phyloP scores from a whole-genome alignment of 2,888 invertebrate species.

The Cybosia mesomella region DNA sequence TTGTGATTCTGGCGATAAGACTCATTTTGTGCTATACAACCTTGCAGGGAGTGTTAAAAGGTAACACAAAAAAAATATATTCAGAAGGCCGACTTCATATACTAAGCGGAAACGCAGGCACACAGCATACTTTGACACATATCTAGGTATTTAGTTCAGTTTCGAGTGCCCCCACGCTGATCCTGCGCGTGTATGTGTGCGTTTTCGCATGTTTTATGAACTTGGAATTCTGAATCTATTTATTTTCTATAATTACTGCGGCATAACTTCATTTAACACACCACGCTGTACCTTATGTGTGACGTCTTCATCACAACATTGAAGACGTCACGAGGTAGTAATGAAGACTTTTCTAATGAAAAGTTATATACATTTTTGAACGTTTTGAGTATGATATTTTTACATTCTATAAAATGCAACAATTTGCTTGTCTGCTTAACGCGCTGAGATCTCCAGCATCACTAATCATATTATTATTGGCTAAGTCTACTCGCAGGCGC shows the following conservation, averaged over 20 bases:
- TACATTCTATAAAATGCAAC: not conserved
- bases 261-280: constrained; percentile 32
- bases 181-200: not conserved
- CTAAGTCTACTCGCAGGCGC: not conserved
- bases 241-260: not conserved
- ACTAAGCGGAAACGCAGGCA: too few species aligned
- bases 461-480: not conserved
- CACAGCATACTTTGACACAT: too few species aligned
- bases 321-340: too few species aligned
- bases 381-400: not conserved
- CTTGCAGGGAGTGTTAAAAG: constrained; percentile 16
- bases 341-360: too few species aligned
- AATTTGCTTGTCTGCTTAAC: not conserved
- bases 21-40: constrained; percentile 26
- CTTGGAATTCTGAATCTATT: not conserved
- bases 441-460: not conserved
- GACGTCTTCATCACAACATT: constrained; percentile 43
- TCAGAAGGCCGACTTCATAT: not conserved
- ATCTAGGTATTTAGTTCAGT: too few species aligned
- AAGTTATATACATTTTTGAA: constrained; percentile 10
- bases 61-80: not conserved
- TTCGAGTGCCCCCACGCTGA: too few species aligned
- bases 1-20: not conserved
- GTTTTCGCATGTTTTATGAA: not conserved
- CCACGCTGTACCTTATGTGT: constrained; percentile 35